Base-by-base conservation (phyloP, 2,888 invertebrate species). In the Apotomis turbidana region DNA sequence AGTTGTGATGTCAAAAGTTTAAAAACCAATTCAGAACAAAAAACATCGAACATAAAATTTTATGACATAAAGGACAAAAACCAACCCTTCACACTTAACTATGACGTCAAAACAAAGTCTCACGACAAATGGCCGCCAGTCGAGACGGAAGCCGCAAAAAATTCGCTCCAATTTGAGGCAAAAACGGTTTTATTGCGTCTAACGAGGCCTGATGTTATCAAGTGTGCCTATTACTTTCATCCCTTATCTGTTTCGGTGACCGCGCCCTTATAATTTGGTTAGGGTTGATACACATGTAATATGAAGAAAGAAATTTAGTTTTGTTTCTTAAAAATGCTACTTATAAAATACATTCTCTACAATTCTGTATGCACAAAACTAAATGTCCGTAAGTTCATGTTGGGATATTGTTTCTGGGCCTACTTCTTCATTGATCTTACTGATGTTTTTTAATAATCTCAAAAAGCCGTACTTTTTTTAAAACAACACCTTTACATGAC, bases 191-290 rank as follows among this genome's bases (percentile, higher is more conserved):
- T 90, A 93, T 91, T 91, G 87, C 86, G 82, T 78, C 86, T 90
- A 91, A 93, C 91, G 86, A 90, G 89, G 77, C 88, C 86, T 78
- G 91, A 92, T 91, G 85, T 81, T 93, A 92, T 93, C 91, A 81
- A 75, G 69, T 81, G 87, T 91, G 70, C 70, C 69, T 75, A 92
- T 93, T 91, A 91, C 90, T 92, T 92, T 91, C 92, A 91, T 88
- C 90, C 90, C 89, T 88, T 89, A 90, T 89, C 86, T 81, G 86
- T 83, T 84, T 76, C 80, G 80, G 80, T 88, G 87, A 85, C 86
- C 88, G 85, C 86, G 81, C 82, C 86, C 85, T 87, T 86, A 89
- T 91, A 90, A 90, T 91, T 90, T 87, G 84, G 73, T 68, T 38
- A 75, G 2, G 76, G 74, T 81, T 51, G 87, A 88, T 74, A 89